Base-by-base conservation (phyloP, 1,140 invertebrate species). In the Ctenoplectra terminalis region DNA sequence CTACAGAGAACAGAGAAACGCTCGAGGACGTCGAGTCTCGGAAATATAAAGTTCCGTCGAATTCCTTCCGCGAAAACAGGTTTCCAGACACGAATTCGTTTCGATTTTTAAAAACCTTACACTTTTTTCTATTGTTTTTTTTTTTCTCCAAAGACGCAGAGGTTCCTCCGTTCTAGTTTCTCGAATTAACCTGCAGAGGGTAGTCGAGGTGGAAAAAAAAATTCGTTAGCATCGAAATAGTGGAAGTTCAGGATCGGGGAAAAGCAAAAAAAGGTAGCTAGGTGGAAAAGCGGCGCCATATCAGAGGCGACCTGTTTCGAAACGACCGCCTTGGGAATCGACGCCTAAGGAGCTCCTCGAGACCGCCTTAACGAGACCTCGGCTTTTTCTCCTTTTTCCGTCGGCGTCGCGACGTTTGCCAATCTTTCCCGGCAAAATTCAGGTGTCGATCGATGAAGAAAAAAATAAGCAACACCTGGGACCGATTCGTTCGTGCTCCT, bases 241-340 rank as follows among this genome's bases (percentile, higher is more conserved):
- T 48, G 72, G 37, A 40, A 52, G 54, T 58, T 34, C 43, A 40
- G 29, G 37, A 67, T 31, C 34, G 15, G 37, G 23, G 52, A 73
- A 64, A 73, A 40, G 29, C 20, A 56, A 58, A 46, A 48, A 50
- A 34, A 50, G 63, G 63, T 60, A 43, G 50, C 74, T 43, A n/a
- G 63, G 20, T 66, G 86, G 83, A 90, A 90, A 87, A 86, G 84
- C 89, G 89, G 87, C 82, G 86, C 82, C 82, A 81, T 90, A 90
- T 90, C 84, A 69, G 85, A 87, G 8, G 31, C 86, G 85, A 88
- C 85, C 74, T 73, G 86, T 90, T 90, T 88, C 37, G 52, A 60
- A 78, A 71, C 48, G 69, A 74, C 48, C 63, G 31, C 52, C 66
- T 79, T 77, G 81, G 64, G 71, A 72, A 71, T 86, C 69, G 75